Evolutionary conservation across 2,888 invertebrate genomes (phyloP), one percentile per base, ranked within the genome.

Genomic region (Rotaria sp.): DNA sequence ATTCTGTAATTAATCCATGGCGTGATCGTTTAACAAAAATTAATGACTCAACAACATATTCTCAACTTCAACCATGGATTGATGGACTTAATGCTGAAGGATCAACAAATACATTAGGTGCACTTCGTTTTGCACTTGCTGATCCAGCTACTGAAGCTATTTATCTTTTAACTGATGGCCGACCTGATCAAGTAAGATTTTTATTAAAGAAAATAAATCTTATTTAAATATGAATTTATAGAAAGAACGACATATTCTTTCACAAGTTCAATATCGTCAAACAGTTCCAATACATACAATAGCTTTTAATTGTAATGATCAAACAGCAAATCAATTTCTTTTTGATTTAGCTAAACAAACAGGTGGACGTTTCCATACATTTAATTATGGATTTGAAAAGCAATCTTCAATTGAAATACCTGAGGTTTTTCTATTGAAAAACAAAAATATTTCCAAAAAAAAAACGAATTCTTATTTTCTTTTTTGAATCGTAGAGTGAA

Each of bases 291-390:
- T 91, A 50, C 91, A 91, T 88, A 90, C 91, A 8, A 91, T 91
- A 84, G 90, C 91, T 15, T 91, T 91, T 88, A 91, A 91, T 89
- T 91, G 91, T 88, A 89, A 90, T 84, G 91, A 91, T 87, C 88
- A 87, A 7, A 90, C 90, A 85, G 91, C 91, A 30, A 91, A 91
- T 88, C 88, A 89, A 85, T 91, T 91, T 88, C 89, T 91, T 52
- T 89, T 88, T 87, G 89, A 90, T 85, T 88, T 91, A 86, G 90
- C 91, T 13, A 88, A 89, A 85, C 89, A 90, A 55, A 91, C 91
- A 3, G 89, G 89, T 45, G 91, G 91, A 10, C 88, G 91, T 48
- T 91, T 90, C 88, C 91, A 91, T 88, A 90, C 90, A 87, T 91
- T 90, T 88, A 89, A 89, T 4, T 80, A 45, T 45, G 80, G 80